Evolutionary conservation across 2,888 invertebrate species (phyloP).

Genomic region (Watsonalla binaria): DNA sequence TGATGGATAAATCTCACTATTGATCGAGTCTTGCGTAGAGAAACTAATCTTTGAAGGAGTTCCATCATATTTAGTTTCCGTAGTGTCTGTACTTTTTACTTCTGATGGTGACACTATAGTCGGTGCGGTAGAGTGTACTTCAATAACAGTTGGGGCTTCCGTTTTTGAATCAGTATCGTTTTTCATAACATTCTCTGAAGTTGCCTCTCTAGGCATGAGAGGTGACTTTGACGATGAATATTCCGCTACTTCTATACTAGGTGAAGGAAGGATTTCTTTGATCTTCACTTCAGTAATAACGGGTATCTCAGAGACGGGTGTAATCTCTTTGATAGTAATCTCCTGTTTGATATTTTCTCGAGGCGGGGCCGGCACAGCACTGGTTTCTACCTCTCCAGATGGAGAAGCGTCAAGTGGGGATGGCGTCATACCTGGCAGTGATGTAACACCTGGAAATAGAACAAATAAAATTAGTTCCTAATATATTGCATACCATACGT

Average conservation of each 20-base stretch:
- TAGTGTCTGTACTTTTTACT: slow-evolving; percentile 25
- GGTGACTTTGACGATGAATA: slow-evolving; percentile 68
- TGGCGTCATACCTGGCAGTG: slow-evolving; percentile 25
- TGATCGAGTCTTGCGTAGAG: slow-evolving; percentile 56
- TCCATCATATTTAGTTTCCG: slow-evolving; percentile 34
- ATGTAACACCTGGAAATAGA: slow-evolving; percentile 54
- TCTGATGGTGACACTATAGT: slow-evolving; percentile 23
- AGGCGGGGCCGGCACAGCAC: slow-evolving; percentile 26
- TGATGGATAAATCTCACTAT: slow-evolving; percentile 51
- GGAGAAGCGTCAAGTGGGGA: background rate
- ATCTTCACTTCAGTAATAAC: slow-evolving; percentile 66
- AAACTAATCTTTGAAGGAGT: slow-evolving; percentile 64
- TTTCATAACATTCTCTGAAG: slow-evolving; percentile 46
- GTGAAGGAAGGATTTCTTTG: slow-evolving; percentile 64
- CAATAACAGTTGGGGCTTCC: slow-evolving; percentile 43
- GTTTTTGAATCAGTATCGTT: slow-evolving; percentile 31
- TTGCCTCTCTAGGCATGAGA: slow-evolving; percentile 62
- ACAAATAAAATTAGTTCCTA: slow-evolving; percentile 2
- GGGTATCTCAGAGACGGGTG: slow-evolving; percentile 74
- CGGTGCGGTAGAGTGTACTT: slow-evolving; percentile 33
- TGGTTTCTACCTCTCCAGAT: slow-evolving; percentile 27
- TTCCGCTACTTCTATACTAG: slow-evolving; percentile 56
- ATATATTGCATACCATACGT: background rate
- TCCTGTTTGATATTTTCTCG: slow-evolving; percentile 53
- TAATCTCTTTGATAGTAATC: slow-evolving; percentile 80